Evolutionary conservation across 1,140 invertebrate genomes (phyloP), one percentile per base, ranked within the genome.

Genomic region (Listronotus oregonensis): DNA sequence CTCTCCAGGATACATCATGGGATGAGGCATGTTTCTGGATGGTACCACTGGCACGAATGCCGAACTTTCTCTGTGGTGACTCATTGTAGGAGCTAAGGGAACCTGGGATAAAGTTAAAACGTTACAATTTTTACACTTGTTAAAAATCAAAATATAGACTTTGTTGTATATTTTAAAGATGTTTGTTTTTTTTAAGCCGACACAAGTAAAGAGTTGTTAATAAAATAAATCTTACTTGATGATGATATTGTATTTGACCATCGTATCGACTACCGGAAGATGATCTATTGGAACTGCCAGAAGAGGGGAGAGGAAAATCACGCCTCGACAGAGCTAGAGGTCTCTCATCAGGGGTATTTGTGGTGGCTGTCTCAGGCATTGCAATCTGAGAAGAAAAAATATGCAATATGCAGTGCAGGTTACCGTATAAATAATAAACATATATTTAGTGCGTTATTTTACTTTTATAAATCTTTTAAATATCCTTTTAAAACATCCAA

Each of bases 1-100:
- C 66, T 89, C 87, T 8, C 84, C 83, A 1, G 87, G 82, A 72
- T 89, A 89, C 1, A 87, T 82, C 15, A 87, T 82, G 70, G 86
- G 76, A 79, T 86, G 83, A 3, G 54, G 63, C 63, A 90, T 81
- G 15, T 83, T 82, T 69, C 90, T 82, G n/a, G 89, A 89, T 34
- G 91, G 91, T 44, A 93, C 86, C 8, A 93, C 91, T 11, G 91
- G 91, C 34, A 92, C 90, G 75, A 93, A 93, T 0, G 91, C 91
- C 1, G 90, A 92, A 0, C 87, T 86, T 81, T 91, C 90, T 11
- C 90, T 82, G 75, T 90, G 89, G 66, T 88, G 80, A 67, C 83
- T 80, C 64, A 78, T 79, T 79, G 43, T 83, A 70, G 42, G 81
- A 77, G 62, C 82, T 70, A 59, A 61, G 6, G 70, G 66, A 73